phyloP scores from a whole-genome alignment of 1,140 invertebrate species.

The Nixonia krombeini region DNA sequence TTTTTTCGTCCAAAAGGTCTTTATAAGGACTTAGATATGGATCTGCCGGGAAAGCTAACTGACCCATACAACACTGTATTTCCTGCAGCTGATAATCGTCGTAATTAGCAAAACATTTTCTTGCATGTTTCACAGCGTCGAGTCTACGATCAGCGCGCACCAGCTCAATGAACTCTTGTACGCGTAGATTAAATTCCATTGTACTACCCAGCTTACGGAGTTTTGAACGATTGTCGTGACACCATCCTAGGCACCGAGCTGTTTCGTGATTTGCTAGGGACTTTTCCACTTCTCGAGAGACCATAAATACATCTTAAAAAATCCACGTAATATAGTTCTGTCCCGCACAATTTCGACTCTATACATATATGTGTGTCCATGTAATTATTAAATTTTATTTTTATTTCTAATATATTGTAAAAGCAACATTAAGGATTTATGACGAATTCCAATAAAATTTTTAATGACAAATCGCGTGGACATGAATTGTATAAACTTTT shows the following conservation, averaged over 20 bases:
- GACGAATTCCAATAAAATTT: too few relatives aligned
- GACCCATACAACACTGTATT: conserved; percentile 94
- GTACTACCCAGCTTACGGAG: conserved; percentile 91
- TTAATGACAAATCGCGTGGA: too few relatives aligned
- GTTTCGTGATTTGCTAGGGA: conserved; percentile 87
- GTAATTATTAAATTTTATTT: too few relatives aligned
- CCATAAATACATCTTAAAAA: conserved; percentile 85
- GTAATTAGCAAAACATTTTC: conserved; percentile 90
- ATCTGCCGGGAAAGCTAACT: conserved; percentile 90
- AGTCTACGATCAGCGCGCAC: conserved; percentile 87
- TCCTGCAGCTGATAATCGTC: conserved; percentile 90
- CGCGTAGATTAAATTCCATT: conserved; percentile 92
- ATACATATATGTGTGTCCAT: too few relatives aligned
- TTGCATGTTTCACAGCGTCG: conserved; percentile 94
- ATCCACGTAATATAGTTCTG: too few relatives aligned
- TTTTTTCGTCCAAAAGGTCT: conserved; percentile 77
- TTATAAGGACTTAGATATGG: conserved; percentile 82
- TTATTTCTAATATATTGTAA: too few relatives aligned
- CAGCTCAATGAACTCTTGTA: conserved; percentile 95
- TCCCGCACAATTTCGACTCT: too few relatives aligned
- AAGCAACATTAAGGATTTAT: too few relatives aligned
- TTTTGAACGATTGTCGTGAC: conserved; percentile 97
- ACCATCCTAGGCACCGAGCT: conserved; percentile 93
- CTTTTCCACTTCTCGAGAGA: conserved; percentile 89
- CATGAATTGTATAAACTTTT: too few relatives aligned